Conservation (phyloP, 1,140 invertebrate genomes). For the Drosophila sulfurigaster region DNA sequence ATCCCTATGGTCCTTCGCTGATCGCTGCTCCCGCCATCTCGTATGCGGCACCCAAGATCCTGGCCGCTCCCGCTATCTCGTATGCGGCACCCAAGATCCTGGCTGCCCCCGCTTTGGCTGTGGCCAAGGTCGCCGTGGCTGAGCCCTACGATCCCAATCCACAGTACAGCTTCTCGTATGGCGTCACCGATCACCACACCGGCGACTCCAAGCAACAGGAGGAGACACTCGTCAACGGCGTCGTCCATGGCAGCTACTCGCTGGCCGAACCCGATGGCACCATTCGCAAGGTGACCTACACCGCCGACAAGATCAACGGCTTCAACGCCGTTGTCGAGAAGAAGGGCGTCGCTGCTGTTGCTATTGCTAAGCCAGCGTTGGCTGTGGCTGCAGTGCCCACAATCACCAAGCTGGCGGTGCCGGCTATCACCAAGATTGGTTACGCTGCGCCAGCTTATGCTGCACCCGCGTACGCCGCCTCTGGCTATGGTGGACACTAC, state of each 20-base stretch:
- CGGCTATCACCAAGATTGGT: constrained; percentile 60
- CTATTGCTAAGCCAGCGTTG: constrained; percentile 78
- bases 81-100: constrained; percentile 66
- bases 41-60: constrained; percentile 63
- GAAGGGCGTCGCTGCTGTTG: constrained; percentile 85
- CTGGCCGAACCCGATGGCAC: constrained; percentile 89
- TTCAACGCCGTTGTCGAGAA: constrained; percentile 88
- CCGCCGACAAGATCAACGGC: constrained; percentile 87
- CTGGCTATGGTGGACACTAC: constrained; percentile 61
- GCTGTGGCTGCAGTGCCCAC: constrained; percentile 79
- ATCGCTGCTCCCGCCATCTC: constrained; percentile 49
- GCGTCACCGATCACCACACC: constrained; percentile 89
- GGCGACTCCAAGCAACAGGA: constrained; percentile 89
- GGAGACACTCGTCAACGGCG: constrained; percentile 87
- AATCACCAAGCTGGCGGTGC: constrained; percentile 63
- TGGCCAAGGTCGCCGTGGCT: constrained; percentile 83
- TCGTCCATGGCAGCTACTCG: constrained; percentile 88
- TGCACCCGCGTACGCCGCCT: constrained; percentile 4
- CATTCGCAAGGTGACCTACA: constrained; percentile 87
- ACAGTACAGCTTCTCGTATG: constrained; percentile 90
- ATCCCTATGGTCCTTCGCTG: constrained; percentile 63
- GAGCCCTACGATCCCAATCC: constrained; percentile 90
- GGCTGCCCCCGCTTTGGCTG: constrained; percentile 76
- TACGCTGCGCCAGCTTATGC: constrained; percentile 27
- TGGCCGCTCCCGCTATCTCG: constrained; percentile 62